Percentiles rank a stretch among this genome's conserved stretches.
Evolutionary conservation across 2,113 vertebrate species (phyloP).

Genomic region (Anhinga rufa): DNA sequence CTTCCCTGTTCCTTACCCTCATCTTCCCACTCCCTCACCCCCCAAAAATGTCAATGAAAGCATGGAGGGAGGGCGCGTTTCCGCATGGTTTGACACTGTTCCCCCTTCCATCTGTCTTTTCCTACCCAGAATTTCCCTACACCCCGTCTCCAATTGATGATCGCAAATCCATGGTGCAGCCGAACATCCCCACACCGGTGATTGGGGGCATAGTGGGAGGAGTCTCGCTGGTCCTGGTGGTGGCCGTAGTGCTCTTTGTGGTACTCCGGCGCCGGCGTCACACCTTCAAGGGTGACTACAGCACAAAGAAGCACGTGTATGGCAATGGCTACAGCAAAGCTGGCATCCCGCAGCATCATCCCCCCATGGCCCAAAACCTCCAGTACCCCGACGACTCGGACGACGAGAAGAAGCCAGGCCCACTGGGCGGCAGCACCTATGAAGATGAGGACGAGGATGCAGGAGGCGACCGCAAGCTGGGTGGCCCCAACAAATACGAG

Average conservation of each 20-base stretch:
- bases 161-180: conserved; percentile 73
- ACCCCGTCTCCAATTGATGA: conserved; percentile 69
- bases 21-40: conserved; percentile 52
- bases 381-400: conserved; percentile 95
- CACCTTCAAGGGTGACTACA: conserved; percentile 99
- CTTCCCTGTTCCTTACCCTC: conserved; percentile 70
- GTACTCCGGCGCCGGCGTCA: conserved; percentile 91
- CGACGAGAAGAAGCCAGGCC: conserved; percentile 93
- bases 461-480: conserved; percentile 76
- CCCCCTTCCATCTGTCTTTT: conserved; percentile 97
- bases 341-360: conserved; percentile 83
- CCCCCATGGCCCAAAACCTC: conserved; percentile 89
- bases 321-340: conserved; percentile 98
- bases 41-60: conserved; percentile 13
- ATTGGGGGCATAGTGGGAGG: conserved; percentile 90
- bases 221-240: conserved; percentile 80
- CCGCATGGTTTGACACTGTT: conserved; percentile 86
- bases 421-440: conserved; percentile 79
- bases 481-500: conserved; percentile 79
- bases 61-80: conserved; percentile 72
- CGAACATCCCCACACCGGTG: conserved; percentile 77
- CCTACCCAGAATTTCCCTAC: conserved; percentile 97
- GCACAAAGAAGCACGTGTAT: conserved; percentile 97
- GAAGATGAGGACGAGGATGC: conserved; percentile 77
- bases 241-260: conserved; percentile 83